phyloP scores from a whole-genome alignment of 2,797 vertebrate genomes.

The Craterocephalus amniculus region DNA sequence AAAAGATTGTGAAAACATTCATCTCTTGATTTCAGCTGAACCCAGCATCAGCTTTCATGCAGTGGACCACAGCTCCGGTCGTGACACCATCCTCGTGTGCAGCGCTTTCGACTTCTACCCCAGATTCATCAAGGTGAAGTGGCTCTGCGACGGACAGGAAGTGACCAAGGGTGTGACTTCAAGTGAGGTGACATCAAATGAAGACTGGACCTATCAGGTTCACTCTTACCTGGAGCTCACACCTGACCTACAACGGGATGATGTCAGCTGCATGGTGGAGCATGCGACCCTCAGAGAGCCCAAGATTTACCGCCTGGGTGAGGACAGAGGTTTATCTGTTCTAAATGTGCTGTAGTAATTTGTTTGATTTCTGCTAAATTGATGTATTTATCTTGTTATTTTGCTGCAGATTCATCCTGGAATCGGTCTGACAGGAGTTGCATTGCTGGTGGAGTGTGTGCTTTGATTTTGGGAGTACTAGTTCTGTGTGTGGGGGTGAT shows the following conservation, averaged over 20 bases:
- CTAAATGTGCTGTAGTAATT: neutral
- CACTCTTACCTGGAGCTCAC: constrained; percentile 19
- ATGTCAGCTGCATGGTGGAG: constrained; percentile 20
- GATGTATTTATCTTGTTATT: neutral
- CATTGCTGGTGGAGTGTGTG: constrained; percentile 13
- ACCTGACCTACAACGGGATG: neutral
- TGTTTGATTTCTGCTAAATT: neutral
- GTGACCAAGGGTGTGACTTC: constrained; percentile 20
- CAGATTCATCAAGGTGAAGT: constrained; percentile 4
- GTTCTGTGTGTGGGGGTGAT: constrained; percentile 11
- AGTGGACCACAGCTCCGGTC: neutral
- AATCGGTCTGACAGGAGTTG: neutral
- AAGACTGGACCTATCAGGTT: constrained; percentile 25
- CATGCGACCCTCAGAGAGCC: constrained; percentile 22
- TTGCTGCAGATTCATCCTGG: constrained; percentile 14
- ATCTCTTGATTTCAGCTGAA: constrained; percentile 14
- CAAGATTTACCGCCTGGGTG: neutral
- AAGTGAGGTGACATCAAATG: constrained; percentile 8
- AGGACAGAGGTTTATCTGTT: neutral
- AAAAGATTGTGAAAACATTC: neutral
- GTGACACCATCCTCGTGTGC: constrained; percentile 1
- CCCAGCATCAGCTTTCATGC: constrained; percentile 21
- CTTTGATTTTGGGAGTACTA: constrained; percentile 13
- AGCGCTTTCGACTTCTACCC: constrained; percentile 33
- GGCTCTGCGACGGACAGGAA: constrained; percentile 8